A percentile compares a stretch with the other conserved stretches of the same genome.
Evolutionary conservation across 1,140 invertebrate species (phyloP).

Genomic region (Hylyphantes graminicola): DNA sequence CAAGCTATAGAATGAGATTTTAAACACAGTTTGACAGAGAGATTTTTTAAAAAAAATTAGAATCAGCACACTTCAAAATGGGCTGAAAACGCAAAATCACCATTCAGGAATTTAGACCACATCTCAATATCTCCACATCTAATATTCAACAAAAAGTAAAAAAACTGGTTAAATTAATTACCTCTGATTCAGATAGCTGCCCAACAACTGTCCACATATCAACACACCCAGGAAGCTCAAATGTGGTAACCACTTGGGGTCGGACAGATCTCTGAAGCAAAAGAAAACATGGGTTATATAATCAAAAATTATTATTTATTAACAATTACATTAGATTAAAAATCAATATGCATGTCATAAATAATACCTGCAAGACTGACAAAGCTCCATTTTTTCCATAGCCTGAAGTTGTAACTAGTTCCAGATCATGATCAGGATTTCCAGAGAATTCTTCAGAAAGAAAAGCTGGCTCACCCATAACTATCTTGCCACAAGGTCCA

Average conservation of each 20-base stretch:
- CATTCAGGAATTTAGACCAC: too few relatives aligned
- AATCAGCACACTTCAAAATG: too few relatives aligned
- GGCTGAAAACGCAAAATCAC: too few relatives aligned
- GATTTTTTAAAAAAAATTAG: too few relatives aligned
- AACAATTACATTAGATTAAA: neutral
- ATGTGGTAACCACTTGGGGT: constrained; percentile 89
- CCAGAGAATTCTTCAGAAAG: constrained; percentile 80
- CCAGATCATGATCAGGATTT: constrained; percentile 81
- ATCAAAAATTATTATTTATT: too few relatives aligned
- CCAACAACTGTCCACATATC: constrained; percentile 96
- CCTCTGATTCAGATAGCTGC: constrained; percentile 61
- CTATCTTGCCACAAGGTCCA: constrained; percentile 92
- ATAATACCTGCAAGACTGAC: constrained; percentile 82
- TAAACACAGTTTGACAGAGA: too few relatives aligned
- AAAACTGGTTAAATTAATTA: neutral
- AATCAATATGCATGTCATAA: neutral
- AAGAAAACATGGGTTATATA: too few relatives aligned
- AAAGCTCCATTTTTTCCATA: constrained; percentile 96
- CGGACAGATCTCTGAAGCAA: constrained; percentile 75
- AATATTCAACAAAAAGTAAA: too few relatives aligned
- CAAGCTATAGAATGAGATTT: too few relatives aligned
- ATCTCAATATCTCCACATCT: too few relatives aligned
- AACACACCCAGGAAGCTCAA: constrained; percentile 87
- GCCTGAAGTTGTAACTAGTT: constrained; percentile 94
- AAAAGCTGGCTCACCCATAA: constrained; percentile 83